Evolutionary conservation across 2,888 invertebrate genomes (phyloP).

Genomic region (Melinopterus prodromus): DNA sequence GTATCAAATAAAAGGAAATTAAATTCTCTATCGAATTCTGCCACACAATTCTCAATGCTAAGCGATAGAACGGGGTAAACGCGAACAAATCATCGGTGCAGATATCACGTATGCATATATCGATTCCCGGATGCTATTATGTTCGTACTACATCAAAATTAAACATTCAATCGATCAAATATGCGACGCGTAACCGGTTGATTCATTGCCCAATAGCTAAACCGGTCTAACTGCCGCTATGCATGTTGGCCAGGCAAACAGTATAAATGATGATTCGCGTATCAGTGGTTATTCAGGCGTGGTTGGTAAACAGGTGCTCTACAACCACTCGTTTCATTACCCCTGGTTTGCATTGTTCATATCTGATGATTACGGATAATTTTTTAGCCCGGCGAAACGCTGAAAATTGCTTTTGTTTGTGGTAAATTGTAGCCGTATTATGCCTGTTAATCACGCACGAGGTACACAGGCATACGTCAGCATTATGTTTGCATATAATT

Average conservation of each 20-base stretch:
- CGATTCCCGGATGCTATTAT: not conserved
- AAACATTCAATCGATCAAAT: slow-evolving; percentile 4
- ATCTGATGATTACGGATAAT: not conserved
- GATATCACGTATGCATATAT: not conserved
- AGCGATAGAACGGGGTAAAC: not conserved
- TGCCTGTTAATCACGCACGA: not conserved
- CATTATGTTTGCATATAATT: not conserved
- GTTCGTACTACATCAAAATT: not conserved
- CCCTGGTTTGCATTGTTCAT: not conserved
- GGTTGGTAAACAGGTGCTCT: not conserved
- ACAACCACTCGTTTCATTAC: not conserved
- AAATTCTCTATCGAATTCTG: not conserved
- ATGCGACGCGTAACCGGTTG: not conserved
- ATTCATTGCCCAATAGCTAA: not conserved
- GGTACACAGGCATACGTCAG: not conserved
- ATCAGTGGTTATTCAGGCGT: not conserved
- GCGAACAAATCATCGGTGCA: not conserved
- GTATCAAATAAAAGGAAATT: not conserved
- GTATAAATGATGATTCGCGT: not conserved
- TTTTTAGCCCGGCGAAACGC: not conserved
- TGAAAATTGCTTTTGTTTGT: not conserved
- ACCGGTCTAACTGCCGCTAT: not conserved
- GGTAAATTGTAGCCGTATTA: not conserved
- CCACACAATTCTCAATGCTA: not conserved
- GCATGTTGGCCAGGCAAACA: not conserved